A percentile compares a stretch with the other conserved stretches of the same genome.
Conservation (phyloP, 2,888 invertebrate genomes). For the Metallyticus violacea region DNA sequence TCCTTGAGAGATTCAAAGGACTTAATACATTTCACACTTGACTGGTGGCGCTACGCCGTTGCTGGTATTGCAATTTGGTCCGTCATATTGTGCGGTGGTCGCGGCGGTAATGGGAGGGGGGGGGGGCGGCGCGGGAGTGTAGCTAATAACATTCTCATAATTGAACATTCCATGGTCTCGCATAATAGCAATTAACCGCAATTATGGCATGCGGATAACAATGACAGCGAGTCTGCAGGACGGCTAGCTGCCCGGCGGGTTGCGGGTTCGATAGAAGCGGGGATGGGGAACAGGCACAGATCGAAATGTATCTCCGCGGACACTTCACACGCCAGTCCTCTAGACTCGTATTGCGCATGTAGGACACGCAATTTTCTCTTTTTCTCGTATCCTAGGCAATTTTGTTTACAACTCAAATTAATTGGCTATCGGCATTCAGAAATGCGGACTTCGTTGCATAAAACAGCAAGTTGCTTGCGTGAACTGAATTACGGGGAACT, state of each 20-base stretch:
- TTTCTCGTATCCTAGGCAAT: not conserved
- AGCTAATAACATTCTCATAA: constrained; percentile 23
- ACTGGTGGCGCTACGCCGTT: not conserved
- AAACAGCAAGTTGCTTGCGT: too few relatives aligned
- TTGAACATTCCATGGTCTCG: constrained; percentile 26
- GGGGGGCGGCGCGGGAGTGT: not conserved
- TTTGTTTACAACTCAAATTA: not conserved
- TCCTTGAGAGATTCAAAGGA: constrained; percentile 14
- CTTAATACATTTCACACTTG: constrained; percentile 17
- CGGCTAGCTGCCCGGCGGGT: too few relatives aligned
- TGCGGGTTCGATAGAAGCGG: not conserved
- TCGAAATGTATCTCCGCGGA: not conserved
- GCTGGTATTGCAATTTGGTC: constrained; percentile 15
- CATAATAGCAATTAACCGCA: constrained; percentile 28
- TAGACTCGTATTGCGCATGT: not conserved
- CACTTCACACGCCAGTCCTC: not conserved
- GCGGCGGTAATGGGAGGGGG: not conserved
- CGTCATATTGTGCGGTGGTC: constrained; percentile 15
- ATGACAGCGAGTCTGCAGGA: constrained; percentile 14
- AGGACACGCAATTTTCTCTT: not conserved
- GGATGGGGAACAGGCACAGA: not conserved
- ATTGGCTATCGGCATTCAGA: not conserved
- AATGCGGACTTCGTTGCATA: not conserved
- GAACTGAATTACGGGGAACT: too few relatives aligned
- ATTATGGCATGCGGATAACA: constrained; percentile 27